Evolutionary conservation across 2,888 invertebrate species (phyloP).

Genomic region (Yponomeuta cagnagella): DNA sequence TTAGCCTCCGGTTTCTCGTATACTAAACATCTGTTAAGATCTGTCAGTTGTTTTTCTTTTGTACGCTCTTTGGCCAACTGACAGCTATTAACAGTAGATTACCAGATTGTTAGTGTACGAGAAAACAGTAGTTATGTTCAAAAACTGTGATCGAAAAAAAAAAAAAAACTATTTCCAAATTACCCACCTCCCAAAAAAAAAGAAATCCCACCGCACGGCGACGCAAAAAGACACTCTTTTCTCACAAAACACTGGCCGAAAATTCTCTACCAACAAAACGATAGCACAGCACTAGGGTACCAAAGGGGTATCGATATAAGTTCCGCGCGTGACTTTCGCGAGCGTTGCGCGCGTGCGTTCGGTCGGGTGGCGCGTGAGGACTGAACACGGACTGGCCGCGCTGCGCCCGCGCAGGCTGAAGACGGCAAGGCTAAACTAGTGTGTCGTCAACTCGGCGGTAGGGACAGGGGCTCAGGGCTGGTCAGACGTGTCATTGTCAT

Average conservation of each 20-base stretch:
- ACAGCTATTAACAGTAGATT: too few relatives aligned
- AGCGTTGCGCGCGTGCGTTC: background rate
- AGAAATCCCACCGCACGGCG: background rate
- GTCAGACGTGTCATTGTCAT: too few relatives aligned
- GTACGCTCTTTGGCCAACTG: too few relatives aligned
- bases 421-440: background rate
- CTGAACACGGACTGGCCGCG: background rate
- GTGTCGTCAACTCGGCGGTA: background rate
- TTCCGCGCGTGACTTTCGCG: background rate
- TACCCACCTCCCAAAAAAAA: background rate
- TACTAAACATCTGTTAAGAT: too few relatives aligned
- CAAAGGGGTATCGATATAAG: background rate
- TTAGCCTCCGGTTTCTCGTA: too few relatives aligned
- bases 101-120: too few relatives aligned
- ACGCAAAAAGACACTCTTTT: background rate
- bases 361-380: background rate
- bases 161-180: background rate
- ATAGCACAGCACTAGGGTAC: background rate
- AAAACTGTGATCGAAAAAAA: background rate
- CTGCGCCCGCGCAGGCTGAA: too few relatives aligned
- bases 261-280: background rate
- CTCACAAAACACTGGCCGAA: background rate
- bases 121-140: too few relatives aligned
- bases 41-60: too few relatives aligned
- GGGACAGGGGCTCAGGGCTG: too few relatives aligned